Percentiles rank a stretch among this genome's conserved stretches.
Conservation (phyloP, 2,113 vertebrate species). For the Rostratula benghalensis region DNA sequence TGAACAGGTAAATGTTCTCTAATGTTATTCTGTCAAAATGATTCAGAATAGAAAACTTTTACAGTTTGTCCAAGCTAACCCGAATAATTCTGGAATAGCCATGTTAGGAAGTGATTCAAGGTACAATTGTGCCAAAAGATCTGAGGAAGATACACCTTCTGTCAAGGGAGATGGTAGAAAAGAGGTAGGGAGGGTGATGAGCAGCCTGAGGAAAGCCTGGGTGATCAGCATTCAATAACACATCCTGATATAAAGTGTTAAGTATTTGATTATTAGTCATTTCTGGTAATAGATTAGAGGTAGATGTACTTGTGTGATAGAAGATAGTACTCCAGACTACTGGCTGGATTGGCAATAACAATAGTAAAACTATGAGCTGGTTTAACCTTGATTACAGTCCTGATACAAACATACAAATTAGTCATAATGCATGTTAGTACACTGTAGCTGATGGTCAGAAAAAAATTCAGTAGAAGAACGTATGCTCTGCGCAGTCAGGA, state of each 20-base stretch:
- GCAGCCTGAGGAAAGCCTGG: neutral
- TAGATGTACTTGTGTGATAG: neutral
- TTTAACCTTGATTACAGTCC: neutral
- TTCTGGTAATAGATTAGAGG: neutral
- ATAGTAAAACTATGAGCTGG: neutral
- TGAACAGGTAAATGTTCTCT: neutral
- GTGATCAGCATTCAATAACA: neutral
- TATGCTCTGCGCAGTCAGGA: neutral
- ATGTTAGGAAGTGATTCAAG: neutral
- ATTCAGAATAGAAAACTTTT: neutral
- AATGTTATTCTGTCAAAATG: neutral
- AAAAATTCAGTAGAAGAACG: neutral
- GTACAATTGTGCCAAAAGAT: neutral
- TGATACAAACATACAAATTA: neutral
- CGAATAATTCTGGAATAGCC: neutral
- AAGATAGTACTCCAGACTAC: neutral
- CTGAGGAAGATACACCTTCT: neutral
- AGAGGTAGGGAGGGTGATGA: neutral
- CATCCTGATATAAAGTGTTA: neutral
- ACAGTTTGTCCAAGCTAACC: neutral
- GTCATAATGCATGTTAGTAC: neutral
- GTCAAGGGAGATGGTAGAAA: neutral
- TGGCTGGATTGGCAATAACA: neutral
- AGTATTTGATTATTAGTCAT: neutral
- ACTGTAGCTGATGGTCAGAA: neutral